Evolutionary conservation across 2,797 vertebrate species (phyloP), one percentile per base, ranked within the genome.

Genomic region (Chelon labrosus): DNA sequence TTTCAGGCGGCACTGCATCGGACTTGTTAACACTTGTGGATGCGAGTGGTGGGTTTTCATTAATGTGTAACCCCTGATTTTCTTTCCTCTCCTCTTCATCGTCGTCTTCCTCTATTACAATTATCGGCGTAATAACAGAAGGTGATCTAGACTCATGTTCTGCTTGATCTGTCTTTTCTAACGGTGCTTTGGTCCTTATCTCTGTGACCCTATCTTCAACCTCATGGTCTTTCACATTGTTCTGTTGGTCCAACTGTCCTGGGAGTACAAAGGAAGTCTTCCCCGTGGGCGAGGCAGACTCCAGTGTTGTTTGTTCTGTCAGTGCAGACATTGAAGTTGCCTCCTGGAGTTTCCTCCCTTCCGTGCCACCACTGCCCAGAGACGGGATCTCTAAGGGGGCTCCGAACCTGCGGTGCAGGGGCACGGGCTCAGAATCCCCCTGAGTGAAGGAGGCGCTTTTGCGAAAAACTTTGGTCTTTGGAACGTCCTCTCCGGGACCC

Each of bases 361-460:
- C 95, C 1, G 91, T 47, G 73, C 46, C 71, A 1, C 69, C 46
- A 0, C 82, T 90, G 44, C 80, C 67, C 7, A 91, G 87, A 16
- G 96, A 78, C 0, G 98, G 98, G 56, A 99, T 98, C 88, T 99
- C 97, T 5, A 99, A 86, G 2, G 98, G 98, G 0, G 96, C 97
- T 1, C 98, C 98, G 0, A 95, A 97, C 11, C 96, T 95, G 46
- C 98, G 95, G 77, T 97, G 98, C 62, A 97, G 88, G 11, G 95
- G 92, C 0, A 97, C 93, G 3, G 97, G 95, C 77, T 98, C 97
- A 0, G 95, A 93, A 0, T 98, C 97, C 0, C 94, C 96, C 0
- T 97, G 96, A 7, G 95, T 96, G 80, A 98, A 98, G 62, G 97
- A 98, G 73, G 96, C 90, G 76, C 97, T 98, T 79, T 99, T 99